Evolutionary conservation across 1,140 invertebrate genomes (phyloP), one percentile per base, ranked within the genome.

Genomic region (Lepidurus couesii): DNA sequence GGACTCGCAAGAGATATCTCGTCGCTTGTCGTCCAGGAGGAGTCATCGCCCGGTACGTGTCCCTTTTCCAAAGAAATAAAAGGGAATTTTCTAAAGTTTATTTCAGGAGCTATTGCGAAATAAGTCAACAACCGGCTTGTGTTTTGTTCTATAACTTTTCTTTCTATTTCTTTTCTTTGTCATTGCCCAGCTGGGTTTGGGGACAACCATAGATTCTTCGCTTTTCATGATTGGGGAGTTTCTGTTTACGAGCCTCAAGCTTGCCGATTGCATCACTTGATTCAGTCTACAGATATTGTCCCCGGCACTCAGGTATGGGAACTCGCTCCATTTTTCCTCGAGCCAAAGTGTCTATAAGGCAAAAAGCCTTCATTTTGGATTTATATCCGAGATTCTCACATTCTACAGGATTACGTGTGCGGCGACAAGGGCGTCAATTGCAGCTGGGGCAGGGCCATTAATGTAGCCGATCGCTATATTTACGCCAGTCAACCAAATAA

Each of bases 221-320:
- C 91, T 5, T 93, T 93, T 83, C 91, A 93, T 84, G 90, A 92
- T 81, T 89, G 89, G 87, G 92, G 92, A 10, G 90, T 93, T 81
- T 91, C 90, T 1, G 88, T 92, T 3, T 93, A 93, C 84, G 91
- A 93, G 77, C 91, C 92, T 3, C 88, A 88, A n/a, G 88, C 90
- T 73, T 94, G 92, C 83, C 87, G 90, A 16, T 86, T 92, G 4
- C 88, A 91, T 81, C 91, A 92, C 84, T 89, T 91, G 82, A 92
- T 93, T 78, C 88, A 89, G 83, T 89, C 89, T 10, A 91, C 90
- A n/a, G 90, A 92, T 83, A 90, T 92, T 80, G 91, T 92, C 81
- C 90, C 91, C 0, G 91, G 91, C 34, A 92, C 90, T 13, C 90
- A 91, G 86, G 90, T 90, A 84, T 83, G 78, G 9, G 43, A 44